Conservation (phyloP, 2,797 vertebrate species). For the Masticophis lateralis region DNA sequence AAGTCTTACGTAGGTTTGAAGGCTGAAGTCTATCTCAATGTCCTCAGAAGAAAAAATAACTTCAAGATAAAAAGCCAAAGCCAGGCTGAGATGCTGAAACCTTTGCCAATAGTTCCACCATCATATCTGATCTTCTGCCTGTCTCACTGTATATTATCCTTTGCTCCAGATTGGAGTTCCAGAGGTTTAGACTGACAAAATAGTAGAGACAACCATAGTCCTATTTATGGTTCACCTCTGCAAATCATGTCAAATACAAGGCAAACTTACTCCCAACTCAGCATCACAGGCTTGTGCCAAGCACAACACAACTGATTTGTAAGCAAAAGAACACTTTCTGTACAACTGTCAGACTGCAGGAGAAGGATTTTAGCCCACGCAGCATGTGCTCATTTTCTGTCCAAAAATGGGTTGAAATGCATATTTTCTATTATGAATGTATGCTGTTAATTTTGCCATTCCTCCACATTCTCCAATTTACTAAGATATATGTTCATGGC, state of each 20-base stretch:
- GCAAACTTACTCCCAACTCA: neutral
- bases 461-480: neutral
- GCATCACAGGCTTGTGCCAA: neutral
- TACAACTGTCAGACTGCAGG: neutral
- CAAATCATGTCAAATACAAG: neutral
- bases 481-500: neutral
- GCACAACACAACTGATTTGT: neutral
- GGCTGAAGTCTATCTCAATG: neutral
- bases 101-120: neutral
- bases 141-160: neutral
- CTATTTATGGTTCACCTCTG: neutral
- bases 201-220: neutral
- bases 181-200: neutral
- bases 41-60: neutral
- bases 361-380: neutral
- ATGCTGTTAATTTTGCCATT: neutral
- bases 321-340: neutral
- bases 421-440: neutral
- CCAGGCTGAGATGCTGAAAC: too few species aligned
- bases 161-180: neutral
- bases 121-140: neutral
- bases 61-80: neutral
- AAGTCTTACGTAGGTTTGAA: neutral
- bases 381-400: neutral
- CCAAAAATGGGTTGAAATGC: neutral